phyloP scores from a whole-genome alignment of 2,888 invertebrate genomes.

The Yponomeuta malinellus region DNA sequence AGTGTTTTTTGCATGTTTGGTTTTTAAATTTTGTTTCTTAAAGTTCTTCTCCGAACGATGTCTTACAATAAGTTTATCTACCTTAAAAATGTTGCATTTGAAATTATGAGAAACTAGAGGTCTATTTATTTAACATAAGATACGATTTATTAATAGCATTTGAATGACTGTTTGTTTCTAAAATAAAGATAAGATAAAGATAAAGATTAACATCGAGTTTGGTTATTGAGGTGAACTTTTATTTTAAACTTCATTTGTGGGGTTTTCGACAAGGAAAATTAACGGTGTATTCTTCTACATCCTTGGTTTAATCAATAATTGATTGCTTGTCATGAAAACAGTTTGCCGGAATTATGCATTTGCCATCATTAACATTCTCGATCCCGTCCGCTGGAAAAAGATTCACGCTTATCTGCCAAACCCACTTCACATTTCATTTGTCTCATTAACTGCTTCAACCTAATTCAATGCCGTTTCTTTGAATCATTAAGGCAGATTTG shows the following conservation, averaged over 20 bases:
- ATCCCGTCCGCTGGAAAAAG: background rate
- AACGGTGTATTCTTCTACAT: background rate
- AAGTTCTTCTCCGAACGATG: no score
- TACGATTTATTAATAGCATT: no score
- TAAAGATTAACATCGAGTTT: conserved; percentile 6
- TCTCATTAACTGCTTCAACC: background rate
- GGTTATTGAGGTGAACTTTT: conserved; percentile 9
- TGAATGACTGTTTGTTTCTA: no score
- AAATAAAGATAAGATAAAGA: no score
- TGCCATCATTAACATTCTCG: background rate
- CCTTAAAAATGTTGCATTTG: no score
- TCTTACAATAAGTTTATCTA: no score
- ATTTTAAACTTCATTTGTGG: background rate
- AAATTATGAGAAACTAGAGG: no score
- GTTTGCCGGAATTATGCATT: background rate
- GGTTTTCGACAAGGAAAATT: background rate
- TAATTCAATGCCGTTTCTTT: background rate
- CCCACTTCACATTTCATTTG: background rate
- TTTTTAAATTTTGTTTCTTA: no score
- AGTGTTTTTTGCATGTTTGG: no score
- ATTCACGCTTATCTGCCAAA: background rate
- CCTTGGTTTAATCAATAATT: background rate
- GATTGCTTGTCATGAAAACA: background rate
- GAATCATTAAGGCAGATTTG: background rate
- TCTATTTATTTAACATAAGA: no score